Evolutionary conservation across 2,797 vertebrate genomes (phyloP).

Genomic region (Thalassophryne amazonica): DNA sequence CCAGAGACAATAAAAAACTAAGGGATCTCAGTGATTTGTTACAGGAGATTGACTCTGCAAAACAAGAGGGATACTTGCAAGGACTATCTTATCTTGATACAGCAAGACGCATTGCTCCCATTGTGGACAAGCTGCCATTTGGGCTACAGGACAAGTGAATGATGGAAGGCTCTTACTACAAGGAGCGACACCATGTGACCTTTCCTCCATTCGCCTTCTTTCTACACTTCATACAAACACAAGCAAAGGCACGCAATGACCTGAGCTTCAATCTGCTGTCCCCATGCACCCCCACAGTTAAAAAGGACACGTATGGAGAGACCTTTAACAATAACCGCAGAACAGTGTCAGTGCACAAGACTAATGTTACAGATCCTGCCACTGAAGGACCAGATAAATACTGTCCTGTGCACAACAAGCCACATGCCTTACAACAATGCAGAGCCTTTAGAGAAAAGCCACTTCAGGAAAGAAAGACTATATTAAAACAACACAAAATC

Average conservation of each 20-base stretch:
- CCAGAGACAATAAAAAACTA: neutral
- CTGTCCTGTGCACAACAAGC: neutral
- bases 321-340: neutral
- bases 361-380: neutral
- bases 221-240: neutral
- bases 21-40: neutral
- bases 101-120: neutral
- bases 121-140: constrained; percentile 2
- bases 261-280: neutral
- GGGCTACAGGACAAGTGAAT: neutral
- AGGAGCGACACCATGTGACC: neutral
- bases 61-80: neutral
- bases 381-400: neutral
- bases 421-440: neutral
- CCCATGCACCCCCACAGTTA: too few relatives aligned
- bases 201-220: constrained; percentile 5
- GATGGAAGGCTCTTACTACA: neutral
- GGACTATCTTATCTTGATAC: constrained; percentile 15
- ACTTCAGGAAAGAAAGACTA: neutral
- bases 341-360: neutral
- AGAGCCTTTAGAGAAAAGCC: neutral
- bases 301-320: neutral
- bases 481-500: neutral
- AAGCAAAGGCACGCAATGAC: neutral
- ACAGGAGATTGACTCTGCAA: constrained; percentile 1